Base-by-base conservation (phyloP, 1,140 invertebrate genomes). In the Drosophila sp. region DNA sequence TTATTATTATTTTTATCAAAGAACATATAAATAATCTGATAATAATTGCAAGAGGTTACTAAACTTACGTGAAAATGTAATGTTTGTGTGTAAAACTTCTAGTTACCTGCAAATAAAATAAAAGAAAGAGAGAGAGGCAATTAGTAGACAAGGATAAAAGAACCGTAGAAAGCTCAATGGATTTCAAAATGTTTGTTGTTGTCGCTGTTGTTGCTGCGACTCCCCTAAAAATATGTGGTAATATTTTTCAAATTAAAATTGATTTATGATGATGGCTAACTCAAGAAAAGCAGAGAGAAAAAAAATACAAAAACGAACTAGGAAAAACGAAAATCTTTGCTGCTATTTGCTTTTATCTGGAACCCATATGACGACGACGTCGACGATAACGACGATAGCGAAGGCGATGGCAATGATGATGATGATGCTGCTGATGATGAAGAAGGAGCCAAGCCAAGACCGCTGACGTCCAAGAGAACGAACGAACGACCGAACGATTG, bases 231-330 rank as follows among this genome's bases (percentile, higher is more conserved):
- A 54, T 66, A 76, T 79, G 79, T 75, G 70, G 71, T 80, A 77
- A 83, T 83, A 79, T 80, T 89, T 87, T 82, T 89, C 80, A 74
- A 86, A 87, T 87, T 89, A 83, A 87, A 87, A 89, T 87, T 87
- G 83, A 87, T 87, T 87, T 87, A 87, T 87, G 83, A 84, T 66
- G 30, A 66, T 50, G 55, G 60, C 55, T 54, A 72, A 55, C 63
- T 50, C 44, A 50, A 50, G 25, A 27, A 50, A 27, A 25, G 25
- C 44, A 8, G 27, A 47, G 23, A 47, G 23, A 47, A 50, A 50
- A 50, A n/a, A 23, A 25, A 32, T 58, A 79, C 38, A 76, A 72
- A 60, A 61, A 47, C 60, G 38, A 80, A 56, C 63, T 63, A 61
- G 66, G 40, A 62, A 71, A 75, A 61, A 67, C 71, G 80, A 82